phyloP scores from a whole-genome alignment of 2,797 vertebrate species.

The Hylomyscus alleni region DNA sequence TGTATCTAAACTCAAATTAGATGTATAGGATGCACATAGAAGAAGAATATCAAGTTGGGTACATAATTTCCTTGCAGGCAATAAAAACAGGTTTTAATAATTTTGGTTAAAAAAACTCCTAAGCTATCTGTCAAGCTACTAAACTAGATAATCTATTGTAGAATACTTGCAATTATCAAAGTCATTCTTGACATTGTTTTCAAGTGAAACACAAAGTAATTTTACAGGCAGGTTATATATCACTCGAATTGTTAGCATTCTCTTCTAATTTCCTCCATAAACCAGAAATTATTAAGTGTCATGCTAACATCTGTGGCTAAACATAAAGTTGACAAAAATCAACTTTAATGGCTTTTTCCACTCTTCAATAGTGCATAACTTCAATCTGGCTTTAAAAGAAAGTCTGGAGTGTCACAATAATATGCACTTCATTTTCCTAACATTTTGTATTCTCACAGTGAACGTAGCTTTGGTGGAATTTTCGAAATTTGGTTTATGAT shows the following conservation, averaged over 20 bases:
- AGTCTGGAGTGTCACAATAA: conserved; percentile 53
- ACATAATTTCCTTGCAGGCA: neutral
- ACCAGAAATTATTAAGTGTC: conserved; percentile 67
- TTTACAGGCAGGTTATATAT: conserved; percentile 17
- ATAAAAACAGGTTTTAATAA: conserved; percentile 42
- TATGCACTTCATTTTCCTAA: conserved; percentile 29
- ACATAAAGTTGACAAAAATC: conserved; percentile 67
- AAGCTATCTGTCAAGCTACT: neutral
- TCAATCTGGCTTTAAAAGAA: conserved; percentile 59
- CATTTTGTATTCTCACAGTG: conserved; percentile 46
- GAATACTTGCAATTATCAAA: conserved; percentile 35
- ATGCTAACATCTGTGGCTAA: conserved; percentile 63
- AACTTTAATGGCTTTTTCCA: conserved; percentile 49
- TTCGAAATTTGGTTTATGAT: conserved; percentile 38
- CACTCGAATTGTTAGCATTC: conserved; percentile 54
- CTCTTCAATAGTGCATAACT: conserved; percentile 55
- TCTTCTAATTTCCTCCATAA: conserved; percentile 66
- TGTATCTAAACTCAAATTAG: neutral
- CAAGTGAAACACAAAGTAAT: conserved; percentile 39
- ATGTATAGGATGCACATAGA: neutral
- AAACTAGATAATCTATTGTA: neutral
- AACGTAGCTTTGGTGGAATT: conserved; percentile 30
- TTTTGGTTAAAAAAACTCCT: neutral
- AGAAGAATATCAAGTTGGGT: conserved; percentile 4
- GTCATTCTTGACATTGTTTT: conserved; percentile 47